phyloP scores from a whole-genome alignment of 2,888 invertebrate species.

The Norana najaformis region DNA sequence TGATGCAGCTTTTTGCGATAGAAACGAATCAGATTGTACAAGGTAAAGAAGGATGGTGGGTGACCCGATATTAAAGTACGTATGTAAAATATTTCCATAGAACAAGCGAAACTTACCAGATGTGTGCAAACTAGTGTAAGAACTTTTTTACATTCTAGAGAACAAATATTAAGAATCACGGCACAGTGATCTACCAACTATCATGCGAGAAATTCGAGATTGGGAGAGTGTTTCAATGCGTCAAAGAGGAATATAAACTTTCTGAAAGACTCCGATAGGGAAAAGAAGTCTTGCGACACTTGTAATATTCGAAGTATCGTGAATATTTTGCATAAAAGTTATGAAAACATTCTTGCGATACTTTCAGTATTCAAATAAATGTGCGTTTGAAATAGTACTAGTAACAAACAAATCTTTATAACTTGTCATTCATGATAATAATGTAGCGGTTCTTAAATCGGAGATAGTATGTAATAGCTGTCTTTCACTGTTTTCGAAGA shows the following conservation, averaged over 20 bases:
- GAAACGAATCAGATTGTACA: neutral
- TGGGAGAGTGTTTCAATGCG: neutral
- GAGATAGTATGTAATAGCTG: neutral
- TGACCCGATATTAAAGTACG: neutral
- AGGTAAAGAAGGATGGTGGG: neutral
- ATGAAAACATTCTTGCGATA: neutral
- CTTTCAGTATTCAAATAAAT: neutral
- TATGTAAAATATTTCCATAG: neutral
- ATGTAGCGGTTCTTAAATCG: neutral
- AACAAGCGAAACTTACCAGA: neutral
- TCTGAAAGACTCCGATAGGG: no score
- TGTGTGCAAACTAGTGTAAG: neutral
- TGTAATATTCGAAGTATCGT: neutral
- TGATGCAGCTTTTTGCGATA: conserved; percentile 6
- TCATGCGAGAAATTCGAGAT: neutral
- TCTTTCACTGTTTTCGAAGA: neutral
- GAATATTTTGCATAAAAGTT: neutral
- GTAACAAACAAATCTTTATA: no score
- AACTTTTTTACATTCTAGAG: neutral
- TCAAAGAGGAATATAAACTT: no score
- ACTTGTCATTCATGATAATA: no score
- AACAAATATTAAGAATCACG: neutral
- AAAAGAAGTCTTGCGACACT: neutral
- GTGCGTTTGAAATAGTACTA: neutral
- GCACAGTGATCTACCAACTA: neutral